Evolutionary conservation across 1,140 invertebrate species (phyloP).

Genomic region (Piezodorus guildinii): DNA sequence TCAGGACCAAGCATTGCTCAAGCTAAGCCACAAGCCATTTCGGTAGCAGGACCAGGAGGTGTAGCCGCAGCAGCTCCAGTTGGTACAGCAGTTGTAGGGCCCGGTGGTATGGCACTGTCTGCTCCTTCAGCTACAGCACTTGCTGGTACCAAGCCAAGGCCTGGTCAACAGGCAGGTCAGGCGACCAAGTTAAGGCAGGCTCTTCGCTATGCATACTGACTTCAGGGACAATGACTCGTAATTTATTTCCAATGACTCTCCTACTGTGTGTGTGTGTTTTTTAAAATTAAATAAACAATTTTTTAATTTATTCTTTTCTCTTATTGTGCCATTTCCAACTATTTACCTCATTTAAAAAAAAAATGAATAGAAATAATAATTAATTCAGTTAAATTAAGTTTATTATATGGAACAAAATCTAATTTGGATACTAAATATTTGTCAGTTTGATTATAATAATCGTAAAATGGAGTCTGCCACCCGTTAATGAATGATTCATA

Average conservation of each 20-base stretch:
- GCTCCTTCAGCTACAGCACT: constrained; percentile 39
- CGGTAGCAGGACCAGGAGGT: constrained; percentile 37
- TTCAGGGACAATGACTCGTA: not conserved
- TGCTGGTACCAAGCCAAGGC: constrained; percentile 33
- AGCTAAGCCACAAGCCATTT: constrained; percentile 36
- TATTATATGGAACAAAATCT: too few relatives aligned
- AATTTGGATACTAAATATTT: too few relatives aligned
- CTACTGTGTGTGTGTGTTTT: not conserved
- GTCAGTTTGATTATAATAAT: too few relatives aligned
- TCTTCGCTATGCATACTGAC: not conserved
- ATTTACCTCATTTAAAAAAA: not conserved
- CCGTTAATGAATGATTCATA: too few relatives aligned
- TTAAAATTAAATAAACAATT: constrained; percentile 11
- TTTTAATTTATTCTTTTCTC: not conserved
- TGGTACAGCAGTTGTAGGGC: constrained; percentile 37
- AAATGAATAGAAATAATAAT: not conserved
- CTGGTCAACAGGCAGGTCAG: not conserved
- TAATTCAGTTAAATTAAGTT: too few relatives aligned
- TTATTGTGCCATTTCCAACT: not conserved
- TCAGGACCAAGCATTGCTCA: constrained; percentile 35
- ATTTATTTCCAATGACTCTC: constrained; percentile 2
- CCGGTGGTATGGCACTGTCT: constrained; percentile 36
- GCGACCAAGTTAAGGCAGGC: not conserved
- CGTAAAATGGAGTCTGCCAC: too few relatives aligned
- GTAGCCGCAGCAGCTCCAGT: constrained; percentile 36